Evolutionary conservation across 1,140 invertebrate genomes (phyloP), one percentile per base, ranked within the genome.

Genomic region (Xylocopa sonorina): DNA sequence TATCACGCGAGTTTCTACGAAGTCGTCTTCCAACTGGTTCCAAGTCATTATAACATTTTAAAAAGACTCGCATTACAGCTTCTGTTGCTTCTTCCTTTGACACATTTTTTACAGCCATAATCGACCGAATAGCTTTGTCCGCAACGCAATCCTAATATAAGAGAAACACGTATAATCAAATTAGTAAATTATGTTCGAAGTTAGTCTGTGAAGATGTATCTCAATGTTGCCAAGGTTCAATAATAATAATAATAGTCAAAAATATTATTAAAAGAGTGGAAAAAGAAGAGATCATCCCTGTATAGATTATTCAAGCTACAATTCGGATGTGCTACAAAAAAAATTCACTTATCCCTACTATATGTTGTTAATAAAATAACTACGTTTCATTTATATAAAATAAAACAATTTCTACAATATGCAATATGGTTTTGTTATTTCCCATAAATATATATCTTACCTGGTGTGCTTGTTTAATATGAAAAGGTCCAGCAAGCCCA

Each of bases 121-220:
- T 94, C 0, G 98, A 99, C 74, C 95, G 93, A 16, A 96, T 82
- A 0, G 98, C 98, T 94, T 98, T 98, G 9, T 94, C 94, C 91
- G 97, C 98, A 0, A 99, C 98, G 94, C 98, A 99, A 82, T 96
- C 94, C 96, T 98, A 88, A n/a, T n/a, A n/a, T n/a, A n/a, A n/a
- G 1, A 57, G 3, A 43, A 81, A 67, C 41, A 64, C 48, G 67
- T 72, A 43, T 32, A 43, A 10, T 29, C 62, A 18, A 21, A 1
- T 43, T 12, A 46, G 7, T 7, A 50, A 48, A 50, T 16, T 68
- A 69, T 27, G n/a, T n/a, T n/a, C n/a, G n/a, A n/a, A n/a, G n/a
- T n/a, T n/a, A n/a, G n/a, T n/a, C n/a, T n/a, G n/a, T n/a, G n/a
- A n/a, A n/a, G n/a, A n/a, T n/a, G n/a, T n/a, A n/a, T n/a, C n/a